Evolutionary conservation across 2,113 vertebrate genomes (phyloP), one percentile per base, ranked within the genome.

Genomic region (Pterophyllum scalare): DNA sequence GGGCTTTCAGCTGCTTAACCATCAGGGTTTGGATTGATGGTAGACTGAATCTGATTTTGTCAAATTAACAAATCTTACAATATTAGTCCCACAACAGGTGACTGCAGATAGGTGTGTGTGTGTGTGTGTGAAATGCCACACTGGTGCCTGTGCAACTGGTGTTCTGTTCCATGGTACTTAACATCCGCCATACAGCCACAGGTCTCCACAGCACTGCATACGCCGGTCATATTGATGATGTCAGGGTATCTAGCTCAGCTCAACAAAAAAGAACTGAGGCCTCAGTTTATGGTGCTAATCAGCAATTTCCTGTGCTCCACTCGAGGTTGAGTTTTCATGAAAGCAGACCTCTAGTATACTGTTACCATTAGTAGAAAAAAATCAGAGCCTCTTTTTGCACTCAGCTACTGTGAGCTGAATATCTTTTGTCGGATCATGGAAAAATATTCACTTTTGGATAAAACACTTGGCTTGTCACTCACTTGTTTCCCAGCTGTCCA

Each of bases 161-260:
- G 43, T 43, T 52, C 28, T 72, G 65, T 4, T 72, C 49, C 10
- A 19, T 52, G 65, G 17, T 52, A 8, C 49, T 70, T 70, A 70
- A 52, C 49, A 70, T 52, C 49, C 17, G 31, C 65, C 20, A n/a
- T 5, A 11, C 9, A n/a, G n/a, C 5, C 9, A 8, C 65, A 72
- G 26, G 43, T 31, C 17, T 72, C 28, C 17, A 52, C 0, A 0
- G 14, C 24, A 31, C 65, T 52, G 28, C 43, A 52, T n/a, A 8
- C 28, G 26, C 43, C n/a, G 38, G 6, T 19, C 15, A 52, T 19
- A 19, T 6, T 14, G 6, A 7, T 19, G 49, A 19, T 17, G 49
- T 49, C 46, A 49, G 43, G 6, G 20, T 64, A 20, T 72, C 6
- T 52, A 72, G 1, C 46, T 72, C 43, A 28, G 8, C 7, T 72